phyloP scores from a whole-genome alignment of 2,113 vertebrate genomes.

The Coreoperca whiteheadi region DNA sequence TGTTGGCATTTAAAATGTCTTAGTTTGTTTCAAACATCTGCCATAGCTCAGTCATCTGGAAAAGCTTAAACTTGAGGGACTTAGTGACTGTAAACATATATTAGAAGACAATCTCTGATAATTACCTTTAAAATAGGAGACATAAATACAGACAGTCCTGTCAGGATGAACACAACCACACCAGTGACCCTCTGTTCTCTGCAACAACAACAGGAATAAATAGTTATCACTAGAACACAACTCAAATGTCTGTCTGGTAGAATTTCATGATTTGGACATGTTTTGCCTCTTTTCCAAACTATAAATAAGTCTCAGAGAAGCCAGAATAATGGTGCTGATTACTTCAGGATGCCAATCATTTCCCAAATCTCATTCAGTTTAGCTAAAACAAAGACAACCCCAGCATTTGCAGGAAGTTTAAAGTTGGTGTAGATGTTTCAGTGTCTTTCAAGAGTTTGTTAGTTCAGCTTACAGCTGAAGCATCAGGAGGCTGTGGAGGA shows the following conservation, averaged over 20 bases:
- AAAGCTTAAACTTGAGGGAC: not conserved
- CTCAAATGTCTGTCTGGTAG: not conserved
- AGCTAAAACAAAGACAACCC: not conserved
- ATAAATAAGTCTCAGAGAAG: not conserved
- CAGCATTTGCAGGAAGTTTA: constrained; percentile 11
- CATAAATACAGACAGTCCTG: constrained; percentile 99
- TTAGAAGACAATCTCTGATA: not conserved
- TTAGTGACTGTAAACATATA: not conserved
- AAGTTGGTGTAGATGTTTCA: constrained; percentile 4
- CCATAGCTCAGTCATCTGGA: not conserved
- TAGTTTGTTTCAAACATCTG: not conserved
- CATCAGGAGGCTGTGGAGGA: constrained; percentile 51
- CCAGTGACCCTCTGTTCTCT: constrained; percentile 98
- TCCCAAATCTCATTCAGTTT: not conserved
- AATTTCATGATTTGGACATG: not conserved
- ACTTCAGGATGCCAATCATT: not conserved
- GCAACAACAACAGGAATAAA: constrained; percentile 60
- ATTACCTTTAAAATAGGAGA: constrained; percentile 98
- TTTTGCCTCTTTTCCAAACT: not conserved
- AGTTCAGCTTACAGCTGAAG: constrained; percentile 83
- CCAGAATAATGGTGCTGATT: not conserved
- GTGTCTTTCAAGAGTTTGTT: constrained; percentile 58
- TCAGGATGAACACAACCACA: constrained; percentile 93
- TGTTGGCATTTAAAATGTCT: not conserved
- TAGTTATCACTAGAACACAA: not conserved